A percentile compares a stretch with the other conserved stretches of the same genome.
These are phyloP conservation scores for Neodiprion pinetum DNA, from an alignment of 1,140 invertebrate species.

Conservation along the genomic window DNA sequence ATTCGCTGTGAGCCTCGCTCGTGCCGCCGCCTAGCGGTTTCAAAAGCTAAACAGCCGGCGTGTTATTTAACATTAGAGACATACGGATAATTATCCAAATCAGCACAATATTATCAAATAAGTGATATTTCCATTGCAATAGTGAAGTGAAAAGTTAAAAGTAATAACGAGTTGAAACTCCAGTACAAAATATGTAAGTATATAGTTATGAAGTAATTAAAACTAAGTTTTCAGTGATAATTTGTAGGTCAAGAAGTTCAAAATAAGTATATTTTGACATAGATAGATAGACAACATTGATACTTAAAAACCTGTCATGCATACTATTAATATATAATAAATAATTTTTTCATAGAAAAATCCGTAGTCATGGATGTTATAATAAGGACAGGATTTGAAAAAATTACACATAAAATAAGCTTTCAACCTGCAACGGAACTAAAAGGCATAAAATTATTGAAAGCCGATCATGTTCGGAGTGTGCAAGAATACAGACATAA, in stretches of 20 bases:
- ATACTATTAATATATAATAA: not conserved
- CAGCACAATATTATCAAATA: too few relatives aligned
- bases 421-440: not conserved
- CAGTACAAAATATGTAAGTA: too few relatives aligned
- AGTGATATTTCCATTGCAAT: too few relatives aligned
- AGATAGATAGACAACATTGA: not conserved
- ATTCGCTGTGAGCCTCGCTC: too few relatives aligned
- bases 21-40: too few relatives aligned
- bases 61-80: too few relatives aligned
- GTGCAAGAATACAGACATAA: constrained; percentile 17
- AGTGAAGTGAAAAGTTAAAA: too few relatives aligned
- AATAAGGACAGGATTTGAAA: not conserved
- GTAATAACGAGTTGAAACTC: too few relatives aligned
- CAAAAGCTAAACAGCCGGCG: too few relatives aligned
- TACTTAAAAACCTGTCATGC: not conserved
- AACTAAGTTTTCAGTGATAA: too few relatives aligned
- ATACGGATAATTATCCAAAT: too few relatives aligned
- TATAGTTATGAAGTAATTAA: too few relatives aligned
- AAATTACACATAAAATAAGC: not conserved
- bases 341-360: not conserved
- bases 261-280: not conserved
- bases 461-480: constrained; percentile 24
- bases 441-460: not conserved
- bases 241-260: not conserved
- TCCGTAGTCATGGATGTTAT: not conserved